phyloP scores from a whole-genome alignment of 2,113 vertebrate genomes.

The Cathartes aura region DNA sequence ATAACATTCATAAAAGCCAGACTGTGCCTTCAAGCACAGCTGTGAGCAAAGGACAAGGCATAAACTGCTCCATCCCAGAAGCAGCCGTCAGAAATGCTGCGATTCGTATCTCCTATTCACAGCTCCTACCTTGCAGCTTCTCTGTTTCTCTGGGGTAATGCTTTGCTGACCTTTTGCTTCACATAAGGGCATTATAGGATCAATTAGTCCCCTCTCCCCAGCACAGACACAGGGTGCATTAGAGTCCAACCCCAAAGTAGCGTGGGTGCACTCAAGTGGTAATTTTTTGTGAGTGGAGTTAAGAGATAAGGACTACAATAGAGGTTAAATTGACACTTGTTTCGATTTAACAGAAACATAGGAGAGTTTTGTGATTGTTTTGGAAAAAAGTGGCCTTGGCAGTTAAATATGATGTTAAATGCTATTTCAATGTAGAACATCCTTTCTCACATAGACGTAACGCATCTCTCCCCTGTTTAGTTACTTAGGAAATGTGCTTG shows the following conservation, averaged over 20 bases:
- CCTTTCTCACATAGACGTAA: neutral
- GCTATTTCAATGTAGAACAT: neutral
- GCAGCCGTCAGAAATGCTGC: neutral
- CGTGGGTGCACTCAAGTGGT: neutral
- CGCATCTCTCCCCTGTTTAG: neutral
- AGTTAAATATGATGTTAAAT: neutral
- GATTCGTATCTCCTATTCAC: neutral
- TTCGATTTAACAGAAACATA: neutral
- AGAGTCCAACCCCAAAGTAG: neutral
- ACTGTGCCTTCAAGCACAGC: neutral
- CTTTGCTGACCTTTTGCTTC: neutral
- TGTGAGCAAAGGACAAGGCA: neutral
- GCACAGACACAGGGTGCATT: neutral
- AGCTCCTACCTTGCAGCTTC: neutral
- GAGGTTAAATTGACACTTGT: neutral
- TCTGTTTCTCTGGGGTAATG: neutral
- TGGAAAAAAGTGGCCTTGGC: neutral
- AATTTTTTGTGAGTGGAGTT: neutral
- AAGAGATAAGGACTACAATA: neutral
- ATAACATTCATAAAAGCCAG: neutral
- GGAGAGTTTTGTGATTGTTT: neutral
- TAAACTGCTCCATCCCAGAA: neutral
- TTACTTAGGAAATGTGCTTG: neutral
- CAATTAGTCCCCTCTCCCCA: neutral
- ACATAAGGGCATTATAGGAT: fast-evolving